A percentile compares a stretch with the other conserved stretches of the same genome.
These are phyloP conservation scores for Ganaspis sp. DNA, from an alignment of 1,140 invertebrate genomes.

Conservation along the genomic window DNA sequence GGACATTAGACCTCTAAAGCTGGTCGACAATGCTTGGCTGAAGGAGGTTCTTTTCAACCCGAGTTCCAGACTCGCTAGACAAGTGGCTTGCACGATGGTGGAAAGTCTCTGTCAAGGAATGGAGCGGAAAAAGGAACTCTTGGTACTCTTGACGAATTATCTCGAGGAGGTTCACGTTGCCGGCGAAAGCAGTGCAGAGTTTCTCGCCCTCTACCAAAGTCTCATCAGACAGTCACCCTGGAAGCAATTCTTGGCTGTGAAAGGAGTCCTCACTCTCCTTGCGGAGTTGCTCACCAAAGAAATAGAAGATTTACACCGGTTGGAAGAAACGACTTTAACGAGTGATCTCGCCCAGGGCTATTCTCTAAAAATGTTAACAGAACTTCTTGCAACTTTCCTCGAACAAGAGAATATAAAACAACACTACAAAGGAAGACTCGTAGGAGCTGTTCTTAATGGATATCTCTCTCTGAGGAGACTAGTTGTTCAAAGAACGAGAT, in stretches of 20 bases:
- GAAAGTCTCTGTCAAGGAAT: slow-evolving; percentile 87
- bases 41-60: slow-evolving; percentile 93
- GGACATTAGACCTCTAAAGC: slow-evolving; percentile 73
- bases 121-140: slow-evolving; percentile 84
- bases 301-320: slow-evolving; percentile 88
- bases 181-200: slow-evolving; percentile 95
- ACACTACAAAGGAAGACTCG: slow-evolving; percentile 92
- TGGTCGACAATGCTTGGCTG: slow-evolving; percentile 87
- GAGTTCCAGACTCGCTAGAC: slow-evolving; percentile 90
- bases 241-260: slow-evolving; percentile 94
- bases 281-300: slow-evolving; percentile 91
- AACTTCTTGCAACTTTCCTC: slow-evolving; percentile 89
- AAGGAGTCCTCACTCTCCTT: slow-evolving; percentile 89
- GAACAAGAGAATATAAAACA: slow-evolving; percentile 89
- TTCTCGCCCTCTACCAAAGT: slow-evolving; percentile 89
- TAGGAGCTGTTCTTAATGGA: slow-evolving; percentile 93
- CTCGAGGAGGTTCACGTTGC: slow-evolving; percentile 88
- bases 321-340: slow-evolving; percentile 94
- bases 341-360: slow-evolving; percentile 96
- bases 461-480: slow-evolving; percentile 93
- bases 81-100: slow-evolving; percentile 92
- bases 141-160: slow-evolving; percentile 92
- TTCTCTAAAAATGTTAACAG: slow-evolving; percentile 90
- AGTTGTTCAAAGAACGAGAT: slow-evolving; percentile 94
- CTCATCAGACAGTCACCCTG: slow-evolving; percentile 90